A percentile compares a stretch with the other conserved stretches of the same genome.
Conservation (phyloP, 1,140 invertebrate genomes). For the Penaeus indicus region DNA sequence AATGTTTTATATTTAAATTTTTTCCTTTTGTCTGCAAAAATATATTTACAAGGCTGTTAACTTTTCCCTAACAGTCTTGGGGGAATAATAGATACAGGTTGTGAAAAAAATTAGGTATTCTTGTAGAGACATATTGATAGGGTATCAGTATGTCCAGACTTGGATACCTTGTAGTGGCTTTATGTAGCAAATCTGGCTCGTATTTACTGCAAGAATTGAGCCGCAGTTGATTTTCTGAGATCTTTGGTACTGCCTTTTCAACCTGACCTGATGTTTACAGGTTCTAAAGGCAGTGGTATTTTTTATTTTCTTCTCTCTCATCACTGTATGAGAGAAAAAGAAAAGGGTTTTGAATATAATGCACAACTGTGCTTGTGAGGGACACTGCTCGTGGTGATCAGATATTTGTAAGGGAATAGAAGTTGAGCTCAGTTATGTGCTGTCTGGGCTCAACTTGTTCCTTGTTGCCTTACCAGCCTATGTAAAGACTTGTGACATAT, state of each 20-base stretch:
- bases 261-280: slow-evolving; percentile 14
- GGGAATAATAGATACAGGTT: neutral
- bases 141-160: slow-evolving; percentile 47
- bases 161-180: slow-evolving; percentile 35
- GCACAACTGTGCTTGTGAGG: slow-evolving; percentile 39
- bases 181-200: too few species aligned
- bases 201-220: too few species aligned
- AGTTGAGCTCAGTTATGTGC: neutral
- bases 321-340: slow-evolving; percentile 4
- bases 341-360: too few species aligned
- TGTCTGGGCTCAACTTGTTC: slow-evolving; percentile 25
- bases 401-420: neutral
- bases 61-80: neutral
- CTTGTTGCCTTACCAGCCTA: neutral
- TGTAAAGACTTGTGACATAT: too few species aligned
- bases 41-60: neutral
- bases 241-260: slow-evolving; percentile 26
- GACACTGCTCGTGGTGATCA: slow-evolving; percentile 39
- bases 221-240: slow-evolving; percentile 5
- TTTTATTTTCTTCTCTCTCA: slow-evolving; percentile 30
- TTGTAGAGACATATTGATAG: slow-evolving; percentile 50
- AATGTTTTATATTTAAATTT: too few species aligned
- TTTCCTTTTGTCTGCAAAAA: too few species aligned
- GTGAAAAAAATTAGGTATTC: slow-evolving; percentile 32
- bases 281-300: neutral